These are phyloP conservation scores for Strigamia transsilvanica DNA, from an alignment of 2,888 invertebrate species.

Conservation along the genomic window DNA sequence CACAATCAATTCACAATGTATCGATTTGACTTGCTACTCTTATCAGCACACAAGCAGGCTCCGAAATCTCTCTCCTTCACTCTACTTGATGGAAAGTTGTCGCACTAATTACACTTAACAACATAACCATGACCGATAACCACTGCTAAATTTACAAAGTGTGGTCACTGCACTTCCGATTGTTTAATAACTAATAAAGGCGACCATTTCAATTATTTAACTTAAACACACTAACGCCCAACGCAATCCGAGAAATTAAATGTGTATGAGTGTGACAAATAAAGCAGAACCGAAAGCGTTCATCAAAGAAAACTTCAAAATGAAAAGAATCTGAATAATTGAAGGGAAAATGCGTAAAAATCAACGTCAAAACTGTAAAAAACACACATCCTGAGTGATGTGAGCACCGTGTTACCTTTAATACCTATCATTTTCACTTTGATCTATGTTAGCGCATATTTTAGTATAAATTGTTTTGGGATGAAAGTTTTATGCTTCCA, in stretches of 20 bases:
- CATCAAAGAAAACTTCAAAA: too few relatives aligned
- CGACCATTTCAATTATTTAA: not conserved
- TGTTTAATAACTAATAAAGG: constrained; percentile 1
- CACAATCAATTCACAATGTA: constrained; percentile 26
- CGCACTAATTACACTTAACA: constrained; percentile 26
- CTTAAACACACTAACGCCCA: not conserved
- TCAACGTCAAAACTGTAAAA: too few relatives aligned
- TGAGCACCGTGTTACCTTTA: too few relatives aligned
- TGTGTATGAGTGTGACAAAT: not conserved
- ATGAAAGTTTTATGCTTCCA: not conserved
- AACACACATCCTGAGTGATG: too few relatives aligned
- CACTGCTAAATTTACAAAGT: constrained; percentile 26
- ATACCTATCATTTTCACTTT: not conserved
- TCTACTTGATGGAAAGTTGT: constrained; percentile 26
- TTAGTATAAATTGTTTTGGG: not conserved
- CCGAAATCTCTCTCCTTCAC: constrained; percentile 11
- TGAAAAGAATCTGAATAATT: too few relatives aligned
- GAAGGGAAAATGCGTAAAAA: too few relatives aligned
- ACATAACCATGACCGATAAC: constrained; percentile 26
- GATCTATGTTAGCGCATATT: not conserved
- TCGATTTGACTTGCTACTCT: constrained; percentile 21
- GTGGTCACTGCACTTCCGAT: constrained; percentile 4
- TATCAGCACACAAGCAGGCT: constrained; percentile 26
- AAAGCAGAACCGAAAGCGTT: too few relatives aligned
- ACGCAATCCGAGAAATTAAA: constrained; percentile 2